phyloP scores from a whole-genome alignment of 2,888 invertebrate species.

The Troglohyphantes excavatus region DNA sequence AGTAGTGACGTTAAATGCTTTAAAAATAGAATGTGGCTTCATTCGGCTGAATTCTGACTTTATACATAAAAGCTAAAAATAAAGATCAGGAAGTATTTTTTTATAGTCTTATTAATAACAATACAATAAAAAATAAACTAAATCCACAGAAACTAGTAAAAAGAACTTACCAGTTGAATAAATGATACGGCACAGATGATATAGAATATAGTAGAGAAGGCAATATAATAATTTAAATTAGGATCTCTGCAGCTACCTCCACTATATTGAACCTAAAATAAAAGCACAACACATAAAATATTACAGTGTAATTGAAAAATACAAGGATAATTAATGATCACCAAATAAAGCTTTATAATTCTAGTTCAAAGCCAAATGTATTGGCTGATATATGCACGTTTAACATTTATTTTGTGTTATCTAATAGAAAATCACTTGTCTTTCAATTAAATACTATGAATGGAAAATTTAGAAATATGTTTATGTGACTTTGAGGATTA shows the following conservation, averaged over 20 bases:
- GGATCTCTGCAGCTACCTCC: slow-evolving; percentile 92
- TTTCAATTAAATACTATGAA: too few relatives aligned
- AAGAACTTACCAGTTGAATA: slow-evolving; percentile 88
- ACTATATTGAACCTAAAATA: slow-evolving; percentile 86
- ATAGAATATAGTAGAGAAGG: slow-evolving; percentile 88
- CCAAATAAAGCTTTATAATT: too few relatives aligned
- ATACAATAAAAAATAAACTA: slow-evolving; percentile 5
- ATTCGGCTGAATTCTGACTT: slow-evolving; percentile 85
- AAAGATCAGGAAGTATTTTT: background rate
- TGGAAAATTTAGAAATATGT: too few relatives aligned
- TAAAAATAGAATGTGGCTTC: slow-evolving; percentile 90
- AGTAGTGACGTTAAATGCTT: slow-evolving; percentile 93
- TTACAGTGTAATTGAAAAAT: too few relatives aligned
- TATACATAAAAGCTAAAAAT: slow-evolving; percentile 80
- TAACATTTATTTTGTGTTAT: too few relatives aligned
- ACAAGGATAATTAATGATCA: too few relatives aligned
- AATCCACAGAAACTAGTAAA: background rate
- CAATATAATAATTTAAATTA: slow-evolving; percentile 89
- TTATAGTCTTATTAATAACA: slow-evolving; percentile 1
- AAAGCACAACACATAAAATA: too few relatives aligned
- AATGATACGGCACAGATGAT: slow-evolving; percentile 92
- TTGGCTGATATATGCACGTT: too few relatives aligned
- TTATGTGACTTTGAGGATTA: too few relatives aligned
- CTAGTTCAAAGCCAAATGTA: too few relatives aligned
- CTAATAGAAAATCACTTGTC: too few relatives aligned